Evolutionary conservation across 37 sponge, comb jelly and placozoan species (phyloP).

Genomic region (Petrosia ficiformis): DNA sequence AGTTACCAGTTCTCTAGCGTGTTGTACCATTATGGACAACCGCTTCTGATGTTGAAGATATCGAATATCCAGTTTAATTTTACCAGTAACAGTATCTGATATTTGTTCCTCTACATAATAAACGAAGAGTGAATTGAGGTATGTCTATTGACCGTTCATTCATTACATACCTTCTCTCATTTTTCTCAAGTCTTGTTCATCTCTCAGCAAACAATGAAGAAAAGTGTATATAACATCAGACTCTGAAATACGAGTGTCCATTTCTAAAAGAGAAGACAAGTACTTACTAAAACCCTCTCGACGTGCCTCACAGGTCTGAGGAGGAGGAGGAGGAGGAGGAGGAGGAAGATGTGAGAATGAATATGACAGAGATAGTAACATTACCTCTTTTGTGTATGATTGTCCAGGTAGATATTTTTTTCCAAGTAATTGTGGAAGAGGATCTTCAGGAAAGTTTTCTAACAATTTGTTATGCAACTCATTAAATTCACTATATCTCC

Average conservation of each 20-base stretch:
- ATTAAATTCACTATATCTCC: constrained; percentile 84
- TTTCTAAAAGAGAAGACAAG: constrained; percentile 32
- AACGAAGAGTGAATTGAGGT: too few species aligned
- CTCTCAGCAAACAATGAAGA: constrained; percentile 75
- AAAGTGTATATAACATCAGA: constrained; percentile 84
- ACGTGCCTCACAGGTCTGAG: constrained; percentile 67
- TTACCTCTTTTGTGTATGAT: constrained; percentile 13
- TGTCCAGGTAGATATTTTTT: constrained; percentile 54
- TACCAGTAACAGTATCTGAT: constrained; percentile 9
- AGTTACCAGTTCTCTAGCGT: constrained; percentile 75
- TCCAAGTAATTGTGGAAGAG: constrained; percentile 65
- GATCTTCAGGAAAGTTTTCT: constrained; percentile 43
- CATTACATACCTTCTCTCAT: constrained; percentile 60
- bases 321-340: neutral
- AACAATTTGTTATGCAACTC: constrained; percentile 73
- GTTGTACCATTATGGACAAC: constrained; percentile 56
- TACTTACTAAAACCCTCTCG: constrained; percentile 53
- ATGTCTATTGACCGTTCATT: too few species aligned
- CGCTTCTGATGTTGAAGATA: constrained; percentile 22
- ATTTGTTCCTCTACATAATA: neutral
- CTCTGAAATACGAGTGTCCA: constrained; percentile 50
- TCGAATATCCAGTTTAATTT: constrained; percentile 59
- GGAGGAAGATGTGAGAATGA: neutral
- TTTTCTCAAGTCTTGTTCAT: constrained; percentile 71
- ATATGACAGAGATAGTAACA: too few species aligned